Evolutionary conservation across 1,140 invertebrate species (phyloP).

Genomic region (Hesperophylax magnus): DNA sequence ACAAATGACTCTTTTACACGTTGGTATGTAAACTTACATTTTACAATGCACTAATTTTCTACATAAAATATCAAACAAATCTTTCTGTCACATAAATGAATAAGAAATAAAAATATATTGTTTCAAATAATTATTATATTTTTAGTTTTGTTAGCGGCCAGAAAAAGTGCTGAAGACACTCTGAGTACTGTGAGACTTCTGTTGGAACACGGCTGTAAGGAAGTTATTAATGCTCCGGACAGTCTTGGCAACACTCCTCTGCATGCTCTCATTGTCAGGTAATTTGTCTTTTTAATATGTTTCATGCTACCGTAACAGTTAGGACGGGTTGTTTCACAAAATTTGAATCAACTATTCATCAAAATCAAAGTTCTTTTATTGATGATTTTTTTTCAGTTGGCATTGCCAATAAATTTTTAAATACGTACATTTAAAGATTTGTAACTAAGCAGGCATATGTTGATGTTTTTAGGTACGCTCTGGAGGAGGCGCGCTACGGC

Average conservation of each 20-base stretch:
- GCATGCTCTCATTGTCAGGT: constrained; percentile 77
- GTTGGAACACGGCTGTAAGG: constrained; percentile 77
- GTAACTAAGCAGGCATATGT: no score
- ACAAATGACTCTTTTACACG: constrained; percentile 81
- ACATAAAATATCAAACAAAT: no score
- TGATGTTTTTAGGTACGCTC: constrained; percentile 68
- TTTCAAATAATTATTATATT: constrained; percentile 19
- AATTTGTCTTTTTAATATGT: not conserved
- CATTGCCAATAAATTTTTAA: no score
- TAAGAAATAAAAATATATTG: not conserved
- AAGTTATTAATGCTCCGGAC: constrained; percentile 81
- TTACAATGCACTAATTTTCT: no score
- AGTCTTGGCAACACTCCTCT: constrained; percentile 77
- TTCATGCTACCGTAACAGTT: no score
- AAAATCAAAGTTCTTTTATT: no score
- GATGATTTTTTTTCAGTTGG: no score
- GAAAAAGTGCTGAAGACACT: constrained; percentile 80
- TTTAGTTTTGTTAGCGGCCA: constrained; percentile 73
- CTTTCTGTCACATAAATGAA: no score
- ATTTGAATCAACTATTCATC: no score
- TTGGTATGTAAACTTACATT: constrained; percentile 64
- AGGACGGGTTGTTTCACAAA: no score
- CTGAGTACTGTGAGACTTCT: constrained; percentile 76
- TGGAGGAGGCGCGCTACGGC: constrained; percentile 80
- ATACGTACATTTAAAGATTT: no score